Evolutionary conservation across 2,113 vertebrate genomes (phyloP).

Genomic region (Odocoileus virginianus): DNA sequence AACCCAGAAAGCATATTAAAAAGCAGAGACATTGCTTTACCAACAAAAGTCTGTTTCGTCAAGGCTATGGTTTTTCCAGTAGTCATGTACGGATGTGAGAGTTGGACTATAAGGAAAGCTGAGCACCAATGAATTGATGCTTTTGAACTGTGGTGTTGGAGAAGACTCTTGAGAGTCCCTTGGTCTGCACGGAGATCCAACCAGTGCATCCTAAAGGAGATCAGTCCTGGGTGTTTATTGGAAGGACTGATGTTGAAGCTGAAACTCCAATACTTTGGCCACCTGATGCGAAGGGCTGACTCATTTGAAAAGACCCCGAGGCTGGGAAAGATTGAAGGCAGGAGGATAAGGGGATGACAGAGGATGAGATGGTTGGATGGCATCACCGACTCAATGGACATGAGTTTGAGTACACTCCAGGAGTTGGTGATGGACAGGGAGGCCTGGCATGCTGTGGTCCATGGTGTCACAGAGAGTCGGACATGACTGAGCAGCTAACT

Average conservation of each 20-base stretch:
- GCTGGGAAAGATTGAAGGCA: not conserved
- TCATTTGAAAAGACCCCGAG: not conserved
- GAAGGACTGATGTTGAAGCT: not conserved
- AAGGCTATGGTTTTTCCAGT: not conserved
- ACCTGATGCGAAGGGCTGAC: not conserved
- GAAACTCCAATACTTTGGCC: not conserved
- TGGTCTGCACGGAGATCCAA: not conserved
- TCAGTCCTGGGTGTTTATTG: not conserved
- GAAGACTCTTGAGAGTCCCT: not conserved
- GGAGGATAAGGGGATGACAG: not conserved
- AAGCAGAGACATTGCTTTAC: not conserved
- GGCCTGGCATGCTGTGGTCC: not conserved
- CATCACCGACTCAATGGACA: not conserved
- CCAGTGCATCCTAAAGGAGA: not conserved
- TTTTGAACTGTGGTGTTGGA: not conserved
- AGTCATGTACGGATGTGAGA: not conserved
- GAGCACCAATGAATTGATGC: not conserved
- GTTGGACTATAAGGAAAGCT: not conserved
- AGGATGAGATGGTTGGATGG: not conserved
- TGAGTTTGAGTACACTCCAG: not conserved
- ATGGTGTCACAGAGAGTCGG: not conserved
- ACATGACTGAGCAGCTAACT: accelerated
- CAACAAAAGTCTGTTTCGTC: not conserved
- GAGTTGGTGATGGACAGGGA: not conserved
- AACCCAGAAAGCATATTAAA: not conserved